Evolutionary conservation across 2,888 invertebrate species (phyloP).

Genomic region (Philonicus albiceps): DNA sequence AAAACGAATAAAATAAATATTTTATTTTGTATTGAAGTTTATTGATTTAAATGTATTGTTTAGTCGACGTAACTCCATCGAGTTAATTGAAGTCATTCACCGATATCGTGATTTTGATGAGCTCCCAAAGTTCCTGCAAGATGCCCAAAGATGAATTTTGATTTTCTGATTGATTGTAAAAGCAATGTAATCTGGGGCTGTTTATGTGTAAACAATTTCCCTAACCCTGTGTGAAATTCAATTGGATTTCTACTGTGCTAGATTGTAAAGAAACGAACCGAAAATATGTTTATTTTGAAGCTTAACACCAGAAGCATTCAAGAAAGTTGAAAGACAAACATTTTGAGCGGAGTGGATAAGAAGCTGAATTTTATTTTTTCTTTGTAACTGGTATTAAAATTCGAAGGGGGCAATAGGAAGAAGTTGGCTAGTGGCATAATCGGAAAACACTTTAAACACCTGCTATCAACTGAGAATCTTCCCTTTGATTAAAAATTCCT

Average conservation of each 20-base stretch:
- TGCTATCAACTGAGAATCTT: slow-evolving; percentile 1
- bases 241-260: background rate
- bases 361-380: background rate
- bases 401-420: background rate
- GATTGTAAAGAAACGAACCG: background rate
- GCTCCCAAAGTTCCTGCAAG: background rate
- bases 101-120: background rate
- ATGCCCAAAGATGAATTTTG: background rate
- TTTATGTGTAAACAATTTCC: background rate
- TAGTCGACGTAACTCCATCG: background rate
- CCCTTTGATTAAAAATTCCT: slow-evolving; percentile 26
- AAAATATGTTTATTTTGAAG: background rate
- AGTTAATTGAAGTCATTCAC: background rate
- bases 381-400: background rate
- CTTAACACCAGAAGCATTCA: background rate
- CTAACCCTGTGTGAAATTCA: background rate
- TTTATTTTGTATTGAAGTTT: background rate
- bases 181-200: background rate
- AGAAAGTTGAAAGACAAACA: background rate
- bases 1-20: background rate
- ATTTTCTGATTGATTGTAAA: background rate
- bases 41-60: background rate
- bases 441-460: background rate
- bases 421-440: background rate
- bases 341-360: background rate